Evolutionary conservation across 2,113 vertebrate genomes (phyloP), one percentile per base, ranked within the genome.

Genomic region (Barnardius zonarius): DNA sequence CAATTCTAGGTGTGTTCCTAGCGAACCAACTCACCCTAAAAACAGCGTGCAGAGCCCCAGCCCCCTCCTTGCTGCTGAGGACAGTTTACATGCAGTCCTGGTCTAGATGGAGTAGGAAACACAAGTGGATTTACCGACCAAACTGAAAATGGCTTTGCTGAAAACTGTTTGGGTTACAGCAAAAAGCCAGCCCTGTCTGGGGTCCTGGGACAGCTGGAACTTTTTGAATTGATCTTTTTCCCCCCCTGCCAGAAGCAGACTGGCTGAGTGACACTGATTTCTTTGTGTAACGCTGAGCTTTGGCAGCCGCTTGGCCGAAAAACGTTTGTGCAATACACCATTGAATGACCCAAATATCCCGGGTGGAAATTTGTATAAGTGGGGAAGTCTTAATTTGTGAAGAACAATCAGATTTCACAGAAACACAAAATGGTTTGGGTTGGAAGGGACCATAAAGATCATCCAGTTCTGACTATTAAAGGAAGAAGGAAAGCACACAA

Each of bases 181-280:
- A 80, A 77, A 92, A 94, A 67, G 37, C 59, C 67, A 48, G 37
- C 28, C 25, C 59, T 63, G 52, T 54, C 94, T 37, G 24, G n/a
- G 49, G 28, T 76, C 73, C 77, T 87, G 78, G 84, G 78, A 92
- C 95, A 95, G 95, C 95, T 96, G 95, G 70, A 96, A 93, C 79
- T 87, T 93, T 87, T 97, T 90, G 79, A 88, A 83, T 83, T 84
- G 67, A 62, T 25, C 5, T 64, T 51, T 72, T 48, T 51, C 5
- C 17, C 19, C 6, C 3, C 11, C 33, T 30, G 27, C 43, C 61
- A 93, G 92, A 74, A 89, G 39, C 55, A 44, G 76, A 8, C 55
- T 68, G 59, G 10, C 46, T 92, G 84, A 87, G 48, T 25, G 84
- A 94, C 37, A 11, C 70, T 20, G 62, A 88, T 91, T 95, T 90